These are phyloP conservation scores for Pelmatolapia mariae DNA, from an alignment of 2,113 vertebrate genomes.

Conservation along the genomic window DNA sequence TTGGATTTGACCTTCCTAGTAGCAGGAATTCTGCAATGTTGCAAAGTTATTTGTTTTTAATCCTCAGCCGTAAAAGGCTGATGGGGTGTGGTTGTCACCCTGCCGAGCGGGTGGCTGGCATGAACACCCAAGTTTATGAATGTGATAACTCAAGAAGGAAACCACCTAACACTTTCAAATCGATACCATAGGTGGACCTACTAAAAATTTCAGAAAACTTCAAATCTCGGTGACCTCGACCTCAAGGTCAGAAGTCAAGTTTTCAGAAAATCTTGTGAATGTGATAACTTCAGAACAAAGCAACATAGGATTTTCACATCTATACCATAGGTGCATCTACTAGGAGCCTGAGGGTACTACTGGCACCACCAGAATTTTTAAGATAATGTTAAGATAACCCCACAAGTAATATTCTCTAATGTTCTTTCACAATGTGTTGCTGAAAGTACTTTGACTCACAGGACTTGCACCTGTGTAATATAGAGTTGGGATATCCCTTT, in stretches of 20 bases:
- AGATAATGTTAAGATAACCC: not conserved
- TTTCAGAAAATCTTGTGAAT: not conserved
- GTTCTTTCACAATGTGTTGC: not conserved
- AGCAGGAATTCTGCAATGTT: not conserved
- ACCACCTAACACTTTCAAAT: not conserved
- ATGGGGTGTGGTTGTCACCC: not conserved
- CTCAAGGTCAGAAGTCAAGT: not conserved
- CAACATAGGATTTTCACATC: not conserved
- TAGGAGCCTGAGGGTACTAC: not conserved
- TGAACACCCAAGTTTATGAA: not conserved
- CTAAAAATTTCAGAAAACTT: not conserved
- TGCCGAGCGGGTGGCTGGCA: not conserved
- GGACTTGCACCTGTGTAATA: not conserved
- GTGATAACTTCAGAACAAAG: not conserved
- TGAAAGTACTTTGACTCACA: not conserved
- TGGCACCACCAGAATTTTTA: not conserved
- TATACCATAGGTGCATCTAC: not conserved
- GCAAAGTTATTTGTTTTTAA: not conserved
- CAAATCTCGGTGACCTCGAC: accelerated
- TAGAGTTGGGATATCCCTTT: not conserved
- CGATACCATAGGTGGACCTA: not conserved
- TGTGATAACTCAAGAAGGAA: not conserved
- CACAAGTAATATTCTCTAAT: not conserved
- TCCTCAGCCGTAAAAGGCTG: not conserved
- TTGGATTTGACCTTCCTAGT: not conserved